Conservation (phyloP, 1,140 invertebrate species). For the Whitmania pigra region DNA sequence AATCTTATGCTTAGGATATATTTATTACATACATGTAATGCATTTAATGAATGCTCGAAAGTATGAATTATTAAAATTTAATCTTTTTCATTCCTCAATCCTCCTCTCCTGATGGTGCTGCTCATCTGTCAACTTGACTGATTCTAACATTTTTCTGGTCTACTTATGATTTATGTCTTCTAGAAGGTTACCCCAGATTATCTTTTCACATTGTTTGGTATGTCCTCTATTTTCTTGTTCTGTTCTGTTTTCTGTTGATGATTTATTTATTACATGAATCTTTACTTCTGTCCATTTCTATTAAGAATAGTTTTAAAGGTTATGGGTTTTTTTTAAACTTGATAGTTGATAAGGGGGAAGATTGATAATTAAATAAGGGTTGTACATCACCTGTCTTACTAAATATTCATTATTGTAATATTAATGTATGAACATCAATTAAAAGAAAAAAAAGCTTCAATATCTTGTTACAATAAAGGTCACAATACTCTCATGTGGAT, state of each 20-base stretch:
- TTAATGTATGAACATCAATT: too few species aligned
- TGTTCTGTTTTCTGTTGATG: conserved; percentile 10
- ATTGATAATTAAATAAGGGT: too few species aligned
- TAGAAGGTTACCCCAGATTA: conserved; percentile 99
- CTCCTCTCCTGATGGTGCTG: conserved; percentile 11
- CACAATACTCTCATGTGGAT: too few species aligned
- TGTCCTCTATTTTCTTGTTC: conserved; percentile 48
- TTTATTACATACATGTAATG: background rate
- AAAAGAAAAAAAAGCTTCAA: too few species aligned
- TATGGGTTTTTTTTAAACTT: too few species aligned
- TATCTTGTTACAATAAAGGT: too few species aligned
- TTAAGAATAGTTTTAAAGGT: conserved; percentile 2
- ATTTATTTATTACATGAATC: background rate
- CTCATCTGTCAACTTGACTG: conserved; percentile 8
- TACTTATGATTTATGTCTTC: conserved; percentile 35
- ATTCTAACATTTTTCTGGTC: conserved; percentile 10
- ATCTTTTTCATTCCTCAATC: too few species aligned
- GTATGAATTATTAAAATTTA: too few species aligned
- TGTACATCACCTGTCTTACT: too few species aligned
- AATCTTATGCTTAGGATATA: background rate
- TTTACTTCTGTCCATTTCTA: conserved; percentile 4
- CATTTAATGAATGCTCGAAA: too few species aligned
- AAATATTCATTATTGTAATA: too few species aligned
- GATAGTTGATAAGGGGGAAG: too few species aligned
- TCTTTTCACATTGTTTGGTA: conserved; percentile 99